Base-by-base conservation (phyloP, 1,140 invertebrate genomes). In the Triops cancriformis region DNA sequence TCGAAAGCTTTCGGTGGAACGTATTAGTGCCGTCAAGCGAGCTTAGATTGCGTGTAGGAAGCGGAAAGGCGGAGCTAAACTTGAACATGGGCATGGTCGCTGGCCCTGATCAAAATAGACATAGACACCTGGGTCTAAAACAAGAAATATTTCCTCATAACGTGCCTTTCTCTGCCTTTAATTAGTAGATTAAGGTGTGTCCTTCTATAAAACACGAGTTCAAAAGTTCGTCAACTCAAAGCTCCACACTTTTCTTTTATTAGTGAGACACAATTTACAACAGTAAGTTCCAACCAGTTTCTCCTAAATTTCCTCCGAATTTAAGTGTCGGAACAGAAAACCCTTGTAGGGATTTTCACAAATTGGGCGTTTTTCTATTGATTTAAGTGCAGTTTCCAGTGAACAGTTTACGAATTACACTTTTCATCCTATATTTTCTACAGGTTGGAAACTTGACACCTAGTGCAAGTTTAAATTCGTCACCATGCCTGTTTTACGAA, bases 401-500 rank as follows among this genome's bases (percentile, higher is more conserved):
- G 31, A 37, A 37, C 31, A 4, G 31, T 37, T 37, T 37, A 37
- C 31, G 2, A 37, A 37, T 37, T 37, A 37, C 31, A 37, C 31
- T 23, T 64, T 64, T 23, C 43, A 64, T 64, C 18, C 6, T 23
- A 14, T 64, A 23, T 23, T 23, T 23, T 18, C 14, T 23, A 64
- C 18, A 64, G 23, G 51, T 64, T n/a, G 51, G 5, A 64, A 64
- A 11, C 14, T 64, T 9, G 23, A 64, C 51, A 64, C 14, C 2
- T n/a, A 23, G 14, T 64, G 23, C 18, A 64, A 0, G 51, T 18
- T 64, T 18, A 23, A 18, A 64, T 1, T 64, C 51, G 18, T 64
- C 18, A 23, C 51, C 10, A 78, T 78, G 77, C 72, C 77, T 9
- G 72, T 78, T 31, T 72, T 78, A 41, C 73, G 77, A 14, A 78